Conservation (phyloP, 2,888 invertebrate species). For the Uloborus plumipes region DNA sequence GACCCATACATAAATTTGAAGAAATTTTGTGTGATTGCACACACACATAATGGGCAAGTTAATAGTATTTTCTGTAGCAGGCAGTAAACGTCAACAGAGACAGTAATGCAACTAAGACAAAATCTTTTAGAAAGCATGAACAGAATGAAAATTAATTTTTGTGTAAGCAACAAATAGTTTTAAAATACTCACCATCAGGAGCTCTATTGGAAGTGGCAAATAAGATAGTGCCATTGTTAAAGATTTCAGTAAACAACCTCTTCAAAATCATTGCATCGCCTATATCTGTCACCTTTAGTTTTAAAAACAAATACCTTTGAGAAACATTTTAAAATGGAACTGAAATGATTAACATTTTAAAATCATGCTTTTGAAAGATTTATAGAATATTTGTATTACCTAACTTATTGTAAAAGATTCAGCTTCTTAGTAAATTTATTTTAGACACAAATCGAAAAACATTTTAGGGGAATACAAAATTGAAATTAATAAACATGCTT, state of each 20-base stretch:
- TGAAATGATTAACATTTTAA: too few relatives aligned
- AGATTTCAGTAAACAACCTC: constrained; percentile 92
- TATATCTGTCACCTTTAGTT: constrained; percentile 89
- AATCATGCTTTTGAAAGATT: neutral
- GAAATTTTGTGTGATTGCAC: neutral
- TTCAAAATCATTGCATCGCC: constrained; percentile 99
- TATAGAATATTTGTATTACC: neutral
- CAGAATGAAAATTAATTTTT: too few relatives aligned
- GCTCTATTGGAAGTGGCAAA: constrained; percentile 96
- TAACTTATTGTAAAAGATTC: too few relatives aligned
- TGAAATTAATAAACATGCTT: too few relatives aligned
- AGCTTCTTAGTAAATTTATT: too few relatives aligned
- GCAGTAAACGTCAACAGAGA: too few relatives aligned
- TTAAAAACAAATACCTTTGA: neutral
- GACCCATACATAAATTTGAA: neutral
- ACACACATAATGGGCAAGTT: neutral
- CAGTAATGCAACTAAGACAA: too few relatives aligned
- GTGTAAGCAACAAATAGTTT: too few relatives aligned
- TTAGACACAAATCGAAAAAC: too few relatives aligned
- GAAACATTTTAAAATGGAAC: neutral
- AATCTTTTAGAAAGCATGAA: too few relatives aligned
- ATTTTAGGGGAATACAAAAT: too few relatives aligned
- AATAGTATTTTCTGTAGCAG: neutral
- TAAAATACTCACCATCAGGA: constrained; percentile 79
- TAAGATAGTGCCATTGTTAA: constrained; percentile 90